phyloP scores from a whole-genome alignment of 2,113 vertebrate species.

The Euleptes europaea region DNA sequence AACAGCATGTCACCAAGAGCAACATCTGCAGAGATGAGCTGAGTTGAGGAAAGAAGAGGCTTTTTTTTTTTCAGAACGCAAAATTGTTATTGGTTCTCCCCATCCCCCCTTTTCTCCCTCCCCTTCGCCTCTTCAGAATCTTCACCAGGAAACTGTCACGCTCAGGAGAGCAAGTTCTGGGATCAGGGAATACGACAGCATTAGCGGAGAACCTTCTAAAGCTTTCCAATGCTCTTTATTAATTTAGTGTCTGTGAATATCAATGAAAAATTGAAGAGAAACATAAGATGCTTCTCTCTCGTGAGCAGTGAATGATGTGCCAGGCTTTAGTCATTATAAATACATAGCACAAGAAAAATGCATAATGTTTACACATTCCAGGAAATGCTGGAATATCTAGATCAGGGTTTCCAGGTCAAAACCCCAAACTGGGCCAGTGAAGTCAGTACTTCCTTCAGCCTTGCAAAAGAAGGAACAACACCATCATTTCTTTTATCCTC shows the following conservation, averaged over 20 bases:
- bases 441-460: not conserved
- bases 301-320: not conserved
- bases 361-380: not conserved
- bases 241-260: slow-evolving; percentile 1
- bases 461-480: not conserved
- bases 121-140: not conserved
- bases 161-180: not conserved
- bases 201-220: not conserved
- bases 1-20: fast-evolving
- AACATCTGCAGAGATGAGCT: not conserved
- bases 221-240: slow-evolving; percentile 19
- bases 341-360: not conserved
- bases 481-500: too few species aligned
- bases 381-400: not conserved
- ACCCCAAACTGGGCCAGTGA: not conserved
- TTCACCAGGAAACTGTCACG: slow-evolving; percentile 21
- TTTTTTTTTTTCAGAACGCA: not conserved
- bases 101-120: not conserved
- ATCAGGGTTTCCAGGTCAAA: not conserved
- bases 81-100: not conserved
- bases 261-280: not conserved
- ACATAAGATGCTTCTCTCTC: not conserved
- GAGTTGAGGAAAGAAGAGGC: slow-evolving; percentile 5
- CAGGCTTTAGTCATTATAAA: not conserved
- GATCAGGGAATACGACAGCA: not conserved